Evolutionary conservation across 2,113 vertebrate species (phyloP).

Genomic region (Sander lucioperca): DNA sequence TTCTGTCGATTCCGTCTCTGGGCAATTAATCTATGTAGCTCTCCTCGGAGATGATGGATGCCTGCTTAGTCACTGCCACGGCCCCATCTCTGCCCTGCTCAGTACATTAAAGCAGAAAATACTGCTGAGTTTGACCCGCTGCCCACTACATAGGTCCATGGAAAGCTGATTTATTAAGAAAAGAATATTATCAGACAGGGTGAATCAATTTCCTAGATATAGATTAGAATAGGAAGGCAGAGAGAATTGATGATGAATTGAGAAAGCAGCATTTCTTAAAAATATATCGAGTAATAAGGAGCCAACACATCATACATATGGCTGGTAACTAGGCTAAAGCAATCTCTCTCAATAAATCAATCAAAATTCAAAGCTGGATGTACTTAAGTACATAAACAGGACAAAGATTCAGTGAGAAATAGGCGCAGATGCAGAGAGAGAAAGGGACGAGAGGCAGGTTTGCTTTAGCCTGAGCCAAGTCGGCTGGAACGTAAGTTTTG

Average conservation of each 20-base stretch:
- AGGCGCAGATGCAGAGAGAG: not conserved
- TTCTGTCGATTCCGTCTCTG: constrained; percentile 32
- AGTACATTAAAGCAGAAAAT: constrained; percentile 69
- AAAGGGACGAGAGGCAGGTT: not conserved
- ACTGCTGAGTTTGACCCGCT: constrained; percentile 67
- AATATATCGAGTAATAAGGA: constrained; percentile 5
- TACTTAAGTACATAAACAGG: constrained; percentile 12
- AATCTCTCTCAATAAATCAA: constrained; percentile 6
- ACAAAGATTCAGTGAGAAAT: not conserved
- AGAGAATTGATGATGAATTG: constrained; percentile 34
- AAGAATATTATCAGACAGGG: constrained; percentile 56
- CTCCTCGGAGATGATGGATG: constrained; percentile 69
- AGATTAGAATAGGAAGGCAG: constrained; percentile 49
- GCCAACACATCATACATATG: constrained; percentile 7
- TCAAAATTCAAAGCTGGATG: not conserved
- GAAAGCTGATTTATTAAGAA: constrained; percentile 71
- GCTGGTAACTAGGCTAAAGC: not conserved
- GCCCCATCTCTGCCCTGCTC: constrained; percentile 49
- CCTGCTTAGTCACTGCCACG: constrained; percentile 61
- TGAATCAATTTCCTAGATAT: constrained; percentile 61
- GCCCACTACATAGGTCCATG: constrained; percentile 38
- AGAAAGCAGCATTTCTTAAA: constrained; percentile 22
- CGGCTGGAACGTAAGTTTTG: constrained; percentile 7
- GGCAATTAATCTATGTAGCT: constrained; percentile 49
- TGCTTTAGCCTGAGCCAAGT: constrained; percentile 13